Percentiles rank a stretch among this genome's conserved stretches.
These are phyloP conservation scores for Acromyrmex echinatior DNA, from an alignment of 1,140 invertebrate genomes.

Conservation along the genomic window DNA sequence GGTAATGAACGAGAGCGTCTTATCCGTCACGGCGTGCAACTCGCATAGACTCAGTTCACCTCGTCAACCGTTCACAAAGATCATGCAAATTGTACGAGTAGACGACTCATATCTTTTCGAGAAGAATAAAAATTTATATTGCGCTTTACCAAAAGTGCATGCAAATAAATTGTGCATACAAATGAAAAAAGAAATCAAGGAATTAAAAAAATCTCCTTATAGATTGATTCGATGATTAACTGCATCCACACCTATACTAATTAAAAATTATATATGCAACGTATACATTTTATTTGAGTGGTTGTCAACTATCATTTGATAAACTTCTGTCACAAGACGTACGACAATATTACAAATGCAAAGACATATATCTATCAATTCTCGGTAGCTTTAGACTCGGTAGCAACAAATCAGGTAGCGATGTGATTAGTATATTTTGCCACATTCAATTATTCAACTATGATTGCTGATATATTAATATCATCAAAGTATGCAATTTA, in stretches of 20 bases:
- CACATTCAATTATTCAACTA: conserved; percentile 17
- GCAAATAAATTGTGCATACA: background rate
- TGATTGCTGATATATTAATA: conserved; percentile 39
- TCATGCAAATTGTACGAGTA: conserved; percentile 44
- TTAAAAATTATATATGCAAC: background rate
- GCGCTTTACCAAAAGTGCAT: background rate
- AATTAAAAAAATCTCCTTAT: background rate
- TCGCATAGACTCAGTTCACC: background rate
- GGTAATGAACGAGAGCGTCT: conserved; percentile 30
- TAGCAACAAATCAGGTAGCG: conserved; percentile 9
- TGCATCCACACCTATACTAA: background rate
- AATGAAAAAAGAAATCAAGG: background rate
- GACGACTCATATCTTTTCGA: background rate
- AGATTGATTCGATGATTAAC: background rate
- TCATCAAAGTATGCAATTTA: conserved; percentile 45
- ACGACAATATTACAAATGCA: background rate
- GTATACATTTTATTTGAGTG: too few relatives aligned
- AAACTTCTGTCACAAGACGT: background rate
- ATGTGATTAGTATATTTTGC: conserved; percentile 12
- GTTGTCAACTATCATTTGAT: background rate
- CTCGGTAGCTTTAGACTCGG: background rate
- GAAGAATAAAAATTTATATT: conserved; percentile 11
- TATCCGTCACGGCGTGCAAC: conserved; percentile 13
- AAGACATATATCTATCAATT: conserved; percentile 43
- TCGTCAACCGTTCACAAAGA: conserved; percentile 20